These are phyloP conservation scores for Macrophya annulata DNA, from an alignment of 2,888 invertebrate genomes.

Conservation along the genomic window DNA sequence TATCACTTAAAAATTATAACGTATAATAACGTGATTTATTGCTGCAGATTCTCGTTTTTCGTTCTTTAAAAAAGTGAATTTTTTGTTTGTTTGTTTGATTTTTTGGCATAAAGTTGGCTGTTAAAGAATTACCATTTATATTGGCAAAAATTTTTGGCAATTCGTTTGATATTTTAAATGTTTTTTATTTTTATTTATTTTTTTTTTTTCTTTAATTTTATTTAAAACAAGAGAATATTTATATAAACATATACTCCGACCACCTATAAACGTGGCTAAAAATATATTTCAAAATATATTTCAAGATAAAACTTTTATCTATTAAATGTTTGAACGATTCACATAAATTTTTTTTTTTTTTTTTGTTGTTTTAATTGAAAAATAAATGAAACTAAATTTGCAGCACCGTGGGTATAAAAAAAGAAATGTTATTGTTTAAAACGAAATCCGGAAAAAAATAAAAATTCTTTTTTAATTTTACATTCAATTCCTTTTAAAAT, in stretches of 20 bases:
- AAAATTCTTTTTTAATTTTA: too few species aligned
- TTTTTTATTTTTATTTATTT: too few species aligned
- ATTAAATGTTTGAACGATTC: background rate
- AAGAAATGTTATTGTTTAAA: background rate
- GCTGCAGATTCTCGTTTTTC: background rate
- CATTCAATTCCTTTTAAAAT: too few species aligned
- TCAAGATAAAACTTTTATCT: background rate
- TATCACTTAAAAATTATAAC: constrained; percentile 1
- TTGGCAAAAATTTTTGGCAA: constrained; percentile 37
- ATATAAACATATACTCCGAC: background rate
- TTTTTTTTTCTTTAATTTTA: background rate
- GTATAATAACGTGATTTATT: too few species aligned
- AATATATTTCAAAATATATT: background rate
- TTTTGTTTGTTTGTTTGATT: background rate
- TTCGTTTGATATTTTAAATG: background rate
- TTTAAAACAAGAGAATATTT: background rate
- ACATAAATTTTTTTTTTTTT: background rate
- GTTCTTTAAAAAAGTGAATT: background rate
- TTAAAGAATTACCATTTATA: background rate
- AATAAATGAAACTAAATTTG: background rate
- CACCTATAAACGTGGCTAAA: background rate
- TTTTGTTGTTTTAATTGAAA: background rate
- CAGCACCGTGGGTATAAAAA: background rate
- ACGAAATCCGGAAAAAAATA: background rate
- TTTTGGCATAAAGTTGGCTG: background rate